Evolutionary conservation across 1,140 invertebrate genomes (phyloP), one percentile per base, ranked within the genome.

Genomic region (Araneus ventricosus): DNA sequence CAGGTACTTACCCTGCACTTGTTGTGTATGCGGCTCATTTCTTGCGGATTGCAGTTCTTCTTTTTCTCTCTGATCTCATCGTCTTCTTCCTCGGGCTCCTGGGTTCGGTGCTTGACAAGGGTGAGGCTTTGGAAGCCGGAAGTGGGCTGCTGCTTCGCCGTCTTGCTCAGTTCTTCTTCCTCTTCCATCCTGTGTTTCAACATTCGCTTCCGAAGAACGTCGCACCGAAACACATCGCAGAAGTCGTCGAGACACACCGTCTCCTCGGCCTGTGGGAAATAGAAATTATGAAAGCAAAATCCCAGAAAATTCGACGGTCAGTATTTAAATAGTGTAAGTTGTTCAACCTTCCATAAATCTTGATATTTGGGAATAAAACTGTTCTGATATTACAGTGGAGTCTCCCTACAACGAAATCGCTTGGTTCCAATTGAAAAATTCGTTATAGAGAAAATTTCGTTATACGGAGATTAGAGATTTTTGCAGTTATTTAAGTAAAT

Each of bases 151-250:
- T 87, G 22, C 4, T n/a, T 37, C n/a, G 1, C 24, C 7, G 27
- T 39, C 20, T 59, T 59, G 27, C 34, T 70, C 39, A 86, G 8
- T 41, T 37, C 39, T 10, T 87, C 85, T 30, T 93, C 91, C 45
- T 87, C 91, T 61, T 93, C 91, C 20, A 34, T 61, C 22, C 90
- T 59, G n/a, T 88, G 88, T 20, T 88, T 91, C 80, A 86, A 59
- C 85, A 63, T 52, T 39, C 82, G 88, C 61, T 88, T 57, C 5
- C 59, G 52, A 5, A 98, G 96, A 24, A 99, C 97, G 95, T 99
- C 98, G 95, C 98, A 99, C 93, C 98, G 96, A 97, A 99, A 98
- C 94, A 99, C 98, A 95, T 99, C 98, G 96, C 98, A 99, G 95
- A 98, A 99, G 95, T 99, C 98, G 70, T 98, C 98, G 94, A 99